These are phyloP conservation scores for Drosophila diplacantha DNA, from an alignment of 2,888 invertebrate species.

Conservation along the genomic window DNA sequence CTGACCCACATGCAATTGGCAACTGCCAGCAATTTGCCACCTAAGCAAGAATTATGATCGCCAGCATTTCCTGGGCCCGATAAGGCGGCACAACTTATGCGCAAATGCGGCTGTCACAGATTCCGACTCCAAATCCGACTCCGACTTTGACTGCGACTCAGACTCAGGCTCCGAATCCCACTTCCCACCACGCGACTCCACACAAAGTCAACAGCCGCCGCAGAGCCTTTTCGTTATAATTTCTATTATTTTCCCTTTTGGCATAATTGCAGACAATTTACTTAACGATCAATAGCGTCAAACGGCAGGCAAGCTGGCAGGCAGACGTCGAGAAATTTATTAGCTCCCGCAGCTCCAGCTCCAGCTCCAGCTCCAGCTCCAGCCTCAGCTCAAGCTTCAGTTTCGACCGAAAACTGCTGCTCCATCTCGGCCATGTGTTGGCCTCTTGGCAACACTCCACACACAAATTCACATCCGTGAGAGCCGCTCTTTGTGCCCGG, in stretches of 20 bases:
- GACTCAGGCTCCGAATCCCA: conserved; percentile 5
- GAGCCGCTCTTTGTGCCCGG: conserved; percentile 43
- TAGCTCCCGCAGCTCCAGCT: conserved; percentile 68
- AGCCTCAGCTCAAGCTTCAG: conserved; percentile 20
- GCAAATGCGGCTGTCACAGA: conserved; percentile 47
- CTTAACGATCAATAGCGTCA: conserved; percentile 73
- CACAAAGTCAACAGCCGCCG: conserved; percentile 59
- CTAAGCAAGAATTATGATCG: conserved; percentile 67
- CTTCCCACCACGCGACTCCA: conserved; percentile 52
- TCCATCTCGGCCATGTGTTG: conserved; percentile 55
- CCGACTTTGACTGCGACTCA: conserved; percentile 2
- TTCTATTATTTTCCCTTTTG: conserved; percentile 75
- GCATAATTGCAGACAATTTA: conserved; percentile 75
- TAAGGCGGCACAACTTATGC: conserved; percentile 46
- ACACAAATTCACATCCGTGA: conserved; percentile 42
- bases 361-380: conserved; percentile 25
- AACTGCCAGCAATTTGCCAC: conserved; percentile 70
- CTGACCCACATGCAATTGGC: conserved; percentile 64
- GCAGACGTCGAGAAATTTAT: conserved; percentile 62
- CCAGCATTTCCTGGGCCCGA: conserved; percentile 57
- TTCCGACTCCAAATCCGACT: conserved; percentile 8
- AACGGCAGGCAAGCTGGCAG: conserved; percentile 49
- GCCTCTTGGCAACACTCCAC: conserved; percentile 52
- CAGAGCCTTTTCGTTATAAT: conserved; percentile 67
- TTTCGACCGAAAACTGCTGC: conserved; percentile 12